A percentile compares a stretch with the other conserved stretches of the same genome.
Conservation (phyloP, 2,888 invertebrate species). For the Cybosia mesomella region DNA sequence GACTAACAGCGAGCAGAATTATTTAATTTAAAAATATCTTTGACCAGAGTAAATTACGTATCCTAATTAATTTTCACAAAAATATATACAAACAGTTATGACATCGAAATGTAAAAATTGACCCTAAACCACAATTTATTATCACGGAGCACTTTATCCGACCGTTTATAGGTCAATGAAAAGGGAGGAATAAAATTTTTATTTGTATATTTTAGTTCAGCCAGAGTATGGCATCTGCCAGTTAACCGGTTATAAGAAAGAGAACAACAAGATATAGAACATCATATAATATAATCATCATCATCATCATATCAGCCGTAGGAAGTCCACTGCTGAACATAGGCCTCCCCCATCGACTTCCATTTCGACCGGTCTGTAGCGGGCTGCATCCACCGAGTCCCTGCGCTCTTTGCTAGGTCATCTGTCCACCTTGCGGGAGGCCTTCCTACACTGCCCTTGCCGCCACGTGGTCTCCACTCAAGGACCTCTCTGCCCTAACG, state of each 20-base stretch:
- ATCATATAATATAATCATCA: not conserved
- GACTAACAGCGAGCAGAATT: not conserved
- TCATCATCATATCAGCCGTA: no score
- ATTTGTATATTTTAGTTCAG: conserved; percentile 40
- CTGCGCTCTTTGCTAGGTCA: no score
- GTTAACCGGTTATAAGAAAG: conserved; percentile 8
- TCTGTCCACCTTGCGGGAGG: no score
- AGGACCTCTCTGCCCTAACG: no score
- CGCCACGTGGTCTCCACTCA: no score
- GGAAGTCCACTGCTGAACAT: no score
- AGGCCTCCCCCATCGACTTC: no score
- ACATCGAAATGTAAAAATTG: conserved; percentile 49
- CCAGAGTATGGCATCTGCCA: conserved; percentile 27
- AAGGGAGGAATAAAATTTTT: conserved; percentile 45
- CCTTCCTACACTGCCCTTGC: no score
- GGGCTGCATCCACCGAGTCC: no score
- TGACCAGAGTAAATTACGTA: not conserved
- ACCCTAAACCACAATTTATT: conserved; percentile 48
- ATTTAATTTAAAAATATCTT: not conserved
- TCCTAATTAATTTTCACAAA: conserved; percentile 15
- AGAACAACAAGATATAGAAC: not conserved
- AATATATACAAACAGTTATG: conserved; percentile 20
- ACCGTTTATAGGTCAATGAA: conserved; percentile 52
- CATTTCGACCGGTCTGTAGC: no score
- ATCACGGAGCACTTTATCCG: conserved; percentile 39